Evolutionary conservation across 64 coral and sea anemone species (phyloP), one percentile per base, ranked within the genome.

Genomic region (Montipora efflorescens): DNA sequence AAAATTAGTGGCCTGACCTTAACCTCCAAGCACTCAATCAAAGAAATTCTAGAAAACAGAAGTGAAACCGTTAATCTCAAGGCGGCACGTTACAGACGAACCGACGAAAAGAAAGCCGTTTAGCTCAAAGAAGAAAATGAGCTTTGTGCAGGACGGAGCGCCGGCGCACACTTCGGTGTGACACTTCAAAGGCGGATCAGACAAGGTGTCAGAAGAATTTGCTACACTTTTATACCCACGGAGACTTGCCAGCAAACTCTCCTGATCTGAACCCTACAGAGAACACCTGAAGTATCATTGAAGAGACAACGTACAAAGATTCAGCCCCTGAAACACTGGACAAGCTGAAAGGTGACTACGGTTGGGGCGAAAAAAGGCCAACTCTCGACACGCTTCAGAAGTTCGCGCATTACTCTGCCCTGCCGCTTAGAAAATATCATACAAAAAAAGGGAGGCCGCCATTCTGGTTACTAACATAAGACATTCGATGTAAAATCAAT

Each of bases 271-370:
- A 67, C 19, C 82, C 82, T 15, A 22, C 44, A 2, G 82, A 86
- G 61, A 86, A 86, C 21, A 16, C 68, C 7, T 64, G 82, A 59
- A 71, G 82, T 59, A 86, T 68, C 14, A 68, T 86, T 45, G 58
- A 86, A 9, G 83, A 87, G 43, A 36, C 23, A 19, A 23, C 55
- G 3, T 87, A 87, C 5, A 87, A 12, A 20, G 22, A 48, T 62
- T 62, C 61, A 45, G 18, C 43, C 11, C 82, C 83, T 21, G 70
- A 87, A 51, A 87, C 83, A 7, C 68, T 87, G 83, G 23, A 47
- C 20, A 43, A 47, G 9, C 83, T 87, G 61, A 87, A 87, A 19
- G 19, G 19, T 5, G 23, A 22, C 48, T 70, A 66, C 15, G 16
- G 1, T 16, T 45, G 7, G 25, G 36, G 7, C 47, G 43, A 44